phyloP scores from a whole-genome alignment of 1,140 invertebrate genomes.

The Caerostris darwini region DNA sequence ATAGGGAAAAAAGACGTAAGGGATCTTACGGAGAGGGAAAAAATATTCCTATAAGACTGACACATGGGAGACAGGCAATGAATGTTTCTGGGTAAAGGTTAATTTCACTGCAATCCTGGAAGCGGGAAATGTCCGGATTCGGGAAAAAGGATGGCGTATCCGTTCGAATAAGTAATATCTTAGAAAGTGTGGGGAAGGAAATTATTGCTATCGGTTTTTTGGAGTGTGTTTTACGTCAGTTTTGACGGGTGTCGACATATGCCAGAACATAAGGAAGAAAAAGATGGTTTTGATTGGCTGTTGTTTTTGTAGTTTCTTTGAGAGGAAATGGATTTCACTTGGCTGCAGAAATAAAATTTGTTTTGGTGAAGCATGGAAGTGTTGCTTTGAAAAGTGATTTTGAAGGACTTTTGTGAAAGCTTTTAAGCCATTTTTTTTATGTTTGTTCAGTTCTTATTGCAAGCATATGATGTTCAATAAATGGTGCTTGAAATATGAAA shows the following conservation, averaged over 20 bases:
- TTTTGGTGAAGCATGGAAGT: no score
- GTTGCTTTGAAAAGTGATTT: background rate
- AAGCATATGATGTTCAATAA: background rate
- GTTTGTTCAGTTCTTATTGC: background rate
- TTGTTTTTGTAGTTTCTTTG: background rate
- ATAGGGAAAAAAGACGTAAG: background rate
- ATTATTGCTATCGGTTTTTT: slow-evolving; percentile 40
- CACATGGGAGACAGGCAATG: slow-evolving; percentile 50
- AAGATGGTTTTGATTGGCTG: slow-evolving; percentile 10
- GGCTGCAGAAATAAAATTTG: background rate
- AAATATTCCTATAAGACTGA: background rate
- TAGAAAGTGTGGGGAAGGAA: slow-evolving; percentile 1
- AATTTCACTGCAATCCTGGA: slow-evolving; percentile 40
- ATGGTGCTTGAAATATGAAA: no score
- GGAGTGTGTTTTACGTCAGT: slow-evolving; percentile 42
- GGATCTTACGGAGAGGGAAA: background rate
- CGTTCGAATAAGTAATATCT: slow-evolving; percentile 46
- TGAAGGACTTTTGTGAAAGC: background rate
- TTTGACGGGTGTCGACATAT: slow-evolving; percentile 14
- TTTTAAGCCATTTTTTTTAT: background rate
- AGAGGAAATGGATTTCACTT: background rate
- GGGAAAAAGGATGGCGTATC: background rate
- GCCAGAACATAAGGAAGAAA: background rate
- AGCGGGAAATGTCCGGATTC: background rate
- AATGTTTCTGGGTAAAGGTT: slow-evolving; percentile 53